phyloP scores from a whole-genome alignment of 2,797 vertebrate genomes.

The Coregonus suidteri region DNA sequence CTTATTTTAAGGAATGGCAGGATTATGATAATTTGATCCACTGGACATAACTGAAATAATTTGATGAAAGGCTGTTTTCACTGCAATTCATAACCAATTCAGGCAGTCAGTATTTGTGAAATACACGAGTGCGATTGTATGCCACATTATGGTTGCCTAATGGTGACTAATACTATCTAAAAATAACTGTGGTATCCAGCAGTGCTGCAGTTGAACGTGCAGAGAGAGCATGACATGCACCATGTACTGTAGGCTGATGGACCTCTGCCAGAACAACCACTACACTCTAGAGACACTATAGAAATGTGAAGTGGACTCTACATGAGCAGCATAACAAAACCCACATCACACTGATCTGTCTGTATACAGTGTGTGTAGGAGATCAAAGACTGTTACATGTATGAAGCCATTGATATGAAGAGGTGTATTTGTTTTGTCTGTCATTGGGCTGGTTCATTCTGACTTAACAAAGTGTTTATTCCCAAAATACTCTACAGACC shows the following conservation, averaged over 20 bases:
- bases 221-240: conserved; percentile 45
- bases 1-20: conserved; percentile 42
- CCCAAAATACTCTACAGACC: conserved; percentile 36
- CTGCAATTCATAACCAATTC: neutral
- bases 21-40: conserved; percentile 44
- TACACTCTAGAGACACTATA: conserved; percentile 34
- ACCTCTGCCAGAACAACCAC: conserved; percentile 58
- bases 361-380: conserved; percentile 17
- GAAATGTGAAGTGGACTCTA: conserved; percentile 36
- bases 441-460: conserved; percentile 23
- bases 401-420: conserved; percentile 35
- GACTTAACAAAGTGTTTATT: conserved; percentile 48
- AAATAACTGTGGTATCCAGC: conserved; percentile 44
- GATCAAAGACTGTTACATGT: conserved; percentile 18
- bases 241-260: conserved; percentile 61
- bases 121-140: conserved; percentile 5
- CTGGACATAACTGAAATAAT: conserved; percentile 36
- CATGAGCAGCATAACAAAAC: conserved; percentile 41
- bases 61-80: neutral
- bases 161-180: conserved; percentile 46
- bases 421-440: conserved; percentile 30
- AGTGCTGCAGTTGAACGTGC: conserved; percentile 34
- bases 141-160: conserved; percentile 37
- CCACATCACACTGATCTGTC: conserved; percentile 13
- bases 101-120: neutral